These are phyloP conservation scores for Himalopsyche kuldschensis DNA, from an alignment of 2,888 invertebrate species.

Conservation along the genomic window DNA sequence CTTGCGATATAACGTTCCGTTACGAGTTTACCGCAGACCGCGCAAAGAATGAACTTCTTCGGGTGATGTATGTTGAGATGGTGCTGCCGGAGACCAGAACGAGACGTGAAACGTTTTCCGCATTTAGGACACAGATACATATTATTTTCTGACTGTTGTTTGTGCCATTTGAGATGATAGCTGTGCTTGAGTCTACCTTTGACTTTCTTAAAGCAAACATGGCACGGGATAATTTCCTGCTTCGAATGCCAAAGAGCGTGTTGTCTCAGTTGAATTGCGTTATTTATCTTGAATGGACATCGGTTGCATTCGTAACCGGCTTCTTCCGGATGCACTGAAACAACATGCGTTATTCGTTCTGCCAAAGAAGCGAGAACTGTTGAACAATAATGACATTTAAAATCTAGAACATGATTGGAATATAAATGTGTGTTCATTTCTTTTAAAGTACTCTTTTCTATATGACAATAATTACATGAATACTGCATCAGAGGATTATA, in stretches of 20 bases:
- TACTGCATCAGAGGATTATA: background rate
- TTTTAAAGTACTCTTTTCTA: background rate
- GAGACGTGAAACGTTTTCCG: background rate
- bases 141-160: background rate
- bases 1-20: background rate
- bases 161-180: background rate
- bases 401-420: background rate
- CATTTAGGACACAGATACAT: background rate
- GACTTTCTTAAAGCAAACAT: background rate
- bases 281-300: background rate
- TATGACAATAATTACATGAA: background rate
- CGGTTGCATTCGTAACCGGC: background rate
- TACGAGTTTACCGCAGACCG: constrained; percentile 1
- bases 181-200: background rate
- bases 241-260: constrained; percentile 4
- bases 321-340: background rate
- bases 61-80: background rate
- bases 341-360: background rate
- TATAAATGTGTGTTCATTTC: constrained; percentile 9
- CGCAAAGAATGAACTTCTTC: background rate
- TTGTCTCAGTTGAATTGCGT: background rate
- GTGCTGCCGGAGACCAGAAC: background rate
- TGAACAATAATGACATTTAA: background rate
- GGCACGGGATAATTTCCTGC: constrained; percentile 1
- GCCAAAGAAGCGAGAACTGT: background rate